These are phyloP conservation scores for Sarcophaga peregrina DNA, from an alignment of 1,140 invertebrate genomes.

Conservation along the genomic window DNA sequence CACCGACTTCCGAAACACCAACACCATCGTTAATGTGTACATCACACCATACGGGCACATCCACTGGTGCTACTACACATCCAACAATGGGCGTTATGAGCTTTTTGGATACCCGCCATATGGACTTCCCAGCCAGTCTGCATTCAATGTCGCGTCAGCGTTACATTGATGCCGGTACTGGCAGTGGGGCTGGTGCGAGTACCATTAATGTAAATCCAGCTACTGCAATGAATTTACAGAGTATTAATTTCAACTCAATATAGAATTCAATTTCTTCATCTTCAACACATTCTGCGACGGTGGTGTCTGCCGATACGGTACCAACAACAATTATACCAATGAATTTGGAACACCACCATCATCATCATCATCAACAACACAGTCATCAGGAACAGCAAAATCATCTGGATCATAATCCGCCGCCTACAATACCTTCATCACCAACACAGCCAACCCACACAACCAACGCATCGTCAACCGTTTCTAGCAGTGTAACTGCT, in stretches of 20 bases:
- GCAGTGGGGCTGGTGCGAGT: constrained; percentile 53
- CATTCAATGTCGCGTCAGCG: constrained; percentile 68
- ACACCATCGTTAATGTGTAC: constrained; percentile 67
- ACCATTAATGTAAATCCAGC: constrained; percentile 65
- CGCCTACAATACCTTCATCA: background rate
- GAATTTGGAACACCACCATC: constrained; percentile 49
- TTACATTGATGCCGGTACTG: constrained; percentile 66
- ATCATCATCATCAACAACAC: constrained; percentile 51
- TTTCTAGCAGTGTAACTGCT: background rate
- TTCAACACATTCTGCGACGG: constrained; percentile 49
- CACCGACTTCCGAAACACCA: constrained; percentile 67
- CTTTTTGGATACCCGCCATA: constrained; percentile 72
- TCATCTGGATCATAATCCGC: background rate
- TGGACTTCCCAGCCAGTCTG: constrained; percentile 69
- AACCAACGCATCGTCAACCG: background rate
- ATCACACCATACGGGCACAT: constrained; percentile 56
- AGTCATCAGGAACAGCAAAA: constrained; percentile 57
- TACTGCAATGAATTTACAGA: constrained; percentile 75
- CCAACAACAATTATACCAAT: constrained; percentile 40
- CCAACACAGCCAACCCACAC: background rate
- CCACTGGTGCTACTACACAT: constrained; percentile 59
- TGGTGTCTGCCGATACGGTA: background rate
- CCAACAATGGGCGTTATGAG: constrained; percentile 69
- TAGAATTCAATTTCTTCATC: constrained; percentile 68
- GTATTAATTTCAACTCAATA: constrained; percentile 79